Percentiles rank a stretch among this genome's conserved stretches.
These are phyloP conservation scores for Stenolophus ochropezus DNA, from an alignment of 2,888 invertebrate species.

Conservation along the genomic window DNA sequence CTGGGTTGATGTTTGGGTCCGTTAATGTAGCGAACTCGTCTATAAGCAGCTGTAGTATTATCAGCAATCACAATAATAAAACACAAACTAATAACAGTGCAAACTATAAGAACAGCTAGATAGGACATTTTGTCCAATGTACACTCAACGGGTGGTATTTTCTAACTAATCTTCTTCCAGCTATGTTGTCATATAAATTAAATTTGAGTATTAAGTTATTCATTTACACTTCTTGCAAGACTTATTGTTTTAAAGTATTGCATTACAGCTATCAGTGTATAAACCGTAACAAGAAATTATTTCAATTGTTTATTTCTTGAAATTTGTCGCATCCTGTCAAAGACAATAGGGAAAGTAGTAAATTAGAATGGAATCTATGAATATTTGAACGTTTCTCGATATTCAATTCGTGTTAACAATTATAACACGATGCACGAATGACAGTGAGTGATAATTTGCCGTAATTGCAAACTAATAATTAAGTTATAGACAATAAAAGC, in stretches of 20 bases:
- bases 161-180: not conserved
- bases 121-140: conserved; percentile 5
- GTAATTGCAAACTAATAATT: not conserved
- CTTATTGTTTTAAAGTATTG: conserved; percentile 49
- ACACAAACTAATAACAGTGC: conserved; percentile 31
- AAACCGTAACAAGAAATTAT: conserved; percentile 43
- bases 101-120: not conserved
- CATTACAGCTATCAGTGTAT: conserved; percentile 52
- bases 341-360: conserved; percentile 54
- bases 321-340: conserved; percentile 31
- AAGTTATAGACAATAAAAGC: not conserved
- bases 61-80: conserved; percentile 34
- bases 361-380: not conserved
- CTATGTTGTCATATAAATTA: conserved; percentile 54
- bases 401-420: not conserved
- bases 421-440: not conserved
- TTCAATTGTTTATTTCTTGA: conserved; percentile 12
- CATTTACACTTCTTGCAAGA: conserved; percentile 42
- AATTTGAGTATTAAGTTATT: conserved; percentile 36
- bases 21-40: not conserved
- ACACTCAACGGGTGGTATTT: not conserved
- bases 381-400: conserved; percentile 9
- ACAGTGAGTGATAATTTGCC: not conserved
- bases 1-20: conserved; percentile 66
- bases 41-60: conserved; percentile 31